phyloP scores from a whole-genome alignment of 2,888 invertebrate species.

The Tanytarsus gracilentus region DNA sequence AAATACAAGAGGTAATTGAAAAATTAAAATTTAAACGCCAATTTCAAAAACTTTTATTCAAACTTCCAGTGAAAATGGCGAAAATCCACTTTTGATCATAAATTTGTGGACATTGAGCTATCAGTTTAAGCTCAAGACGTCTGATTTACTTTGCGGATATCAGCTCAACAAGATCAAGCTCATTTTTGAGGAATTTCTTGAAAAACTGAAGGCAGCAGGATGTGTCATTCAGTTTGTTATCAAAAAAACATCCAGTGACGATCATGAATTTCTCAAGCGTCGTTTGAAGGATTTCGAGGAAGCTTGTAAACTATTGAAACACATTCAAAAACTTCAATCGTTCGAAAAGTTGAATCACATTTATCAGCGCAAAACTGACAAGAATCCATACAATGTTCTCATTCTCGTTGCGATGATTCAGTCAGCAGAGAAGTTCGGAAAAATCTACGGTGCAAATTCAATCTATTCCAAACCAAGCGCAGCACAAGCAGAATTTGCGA shows the following conservation, averaged over 20 bases:
- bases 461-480: background rate
- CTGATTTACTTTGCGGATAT: background rate
- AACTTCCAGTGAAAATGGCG: background rate
- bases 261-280: background rate
- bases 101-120: constrained; percentile 5
- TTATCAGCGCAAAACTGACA: background rate
- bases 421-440: constrained; percentile 5
- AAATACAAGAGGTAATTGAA: background rate
- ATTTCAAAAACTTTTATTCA: background rate
- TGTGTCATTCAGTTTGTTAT: background rate
- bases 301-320: background rate
- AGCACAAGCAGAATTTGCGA: background rate
- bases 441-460: background rate
- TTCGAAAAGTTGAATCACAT: background rate
- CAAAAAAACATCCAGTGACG: background rate
- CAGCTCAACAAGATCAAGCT: constrained; percentile 9
- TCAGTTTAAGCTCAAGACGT: background rate
- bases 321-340: background rate
- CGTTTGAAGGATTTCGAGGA: background rate
- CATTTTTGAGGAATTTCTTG: background rate
- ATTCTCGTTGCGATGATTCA: background rate
- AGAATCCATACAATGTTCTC: background rate
- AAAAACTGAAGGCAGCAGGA: background rate
- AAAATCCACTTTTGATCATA: background rate
- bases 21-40: background rate